Evolutionary conservation across 2,888 invertebrate genomes (phyloP).

Genomic region (Archaeoteleia sp.): DNA sequence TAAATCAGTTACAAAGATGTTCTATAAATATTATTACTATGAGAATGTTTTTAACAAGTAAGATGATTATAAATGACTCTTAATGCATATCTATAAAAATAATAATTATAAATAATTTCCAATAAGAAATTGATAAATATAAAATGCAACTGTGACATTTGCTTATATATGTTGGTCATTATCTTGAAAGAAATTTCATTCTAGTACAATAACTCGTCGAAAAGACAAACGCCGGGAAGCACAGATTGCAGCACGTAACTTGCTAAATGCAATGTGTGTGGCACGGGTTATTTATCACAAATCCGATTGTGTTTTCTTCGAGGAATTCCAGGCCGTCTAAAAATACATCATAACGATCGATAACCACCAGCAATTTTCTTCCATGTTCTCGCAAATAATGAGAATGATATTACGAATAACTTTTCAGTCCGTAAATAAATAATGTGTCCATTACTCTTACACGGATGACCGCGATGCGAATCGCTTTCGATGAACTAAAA

Average conservation of each 20-base stretch:
- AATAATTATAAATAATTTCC: too few species aligned
- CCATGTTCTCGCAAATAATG: conserved; percentile 44
- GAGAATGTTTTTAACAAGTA: too few species aligned
- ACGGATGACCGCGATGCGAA: conserved; percentile 13
- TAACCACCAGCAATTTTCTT: conserved; percentile 48
- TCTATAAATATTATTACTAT: too few species aligned
- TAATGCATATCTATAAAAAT: too few species aligned
- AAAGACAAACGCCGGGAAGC: conserved; percentile 6
- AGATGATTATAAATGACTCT: too few species aligned
- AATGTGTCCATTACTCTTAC: conserved; percentile 42
- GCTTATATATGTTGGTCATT: neutral
- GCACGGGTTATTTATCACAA: conserved; percentile 36
- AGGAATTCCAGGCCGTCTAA: conserved; percentile 49
- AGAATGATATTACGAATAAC: conserved; percentile 49
- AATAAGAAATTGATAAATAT: too few species aligned
- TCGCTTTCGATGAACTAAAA: conserved; percentile 17
- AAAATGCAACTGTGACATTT: too few species aligned
- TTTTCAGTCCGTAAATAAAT: conserved; percentile 40
- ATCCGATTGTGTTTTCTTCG: conserved; percentile 47
- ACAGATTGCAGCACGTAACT: conserved; percentile 1
- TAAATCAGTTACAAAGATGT: too few species aligned
- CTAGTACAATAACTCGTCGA: neutral
- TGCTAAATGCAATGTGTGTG: conserved; percentile 26
- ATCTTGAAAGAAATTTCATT: neutral
- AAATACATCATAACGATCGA: conserved; percentile 52